Evolutionary conservation across 2,113 vertebrate genomes (phyloP).

Genomic region (Patagioenas fasciata): DNA sequence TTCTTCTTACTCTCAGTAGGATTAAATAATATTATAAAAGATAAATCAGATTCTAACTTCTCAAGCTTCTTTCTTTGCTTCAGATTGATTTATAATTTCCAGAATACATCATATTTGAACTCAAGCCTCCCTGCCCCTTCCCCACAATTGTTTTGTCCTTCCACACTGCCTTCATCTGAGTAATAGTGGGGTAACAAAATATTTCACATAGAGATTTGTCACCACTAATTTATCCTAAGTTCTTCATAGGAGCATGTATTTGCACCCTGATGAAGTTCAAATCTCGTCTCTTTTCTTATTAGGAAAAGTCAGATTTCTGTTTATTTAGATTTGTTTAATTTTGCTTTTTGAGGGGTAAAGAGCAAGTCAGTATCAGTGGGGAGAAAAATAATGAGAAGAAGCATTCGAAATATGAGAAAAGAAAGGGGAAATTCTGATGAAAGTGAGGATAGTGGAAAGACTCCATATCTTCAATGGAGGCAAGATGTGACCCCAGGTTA

Average conservation of each 20-base stretch:
- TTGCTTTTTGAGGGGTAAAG: not conserved
- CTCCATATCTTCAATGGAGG: not conserved
- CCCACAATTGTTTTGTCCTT: not conserved
- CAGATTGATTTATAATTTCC: constrained; percentile 31
- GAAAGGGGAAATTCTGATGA: not conserved
- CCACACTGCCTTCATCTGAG: not conserved
- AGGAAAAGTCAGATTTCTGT: not conserved
- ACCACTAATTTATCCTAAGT: not conserved
- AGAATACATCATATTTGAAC: not conserved
- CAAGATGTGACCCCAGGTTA: constrained; percentile 23
- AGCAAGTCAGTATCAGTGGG: not conserved
- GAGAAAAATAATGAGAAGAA: not conserved
- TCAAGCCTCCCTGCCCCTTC: not conserved
- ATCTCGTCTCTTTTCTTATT: not conserved
- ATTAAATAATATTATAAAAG: constrained; percentile 17
- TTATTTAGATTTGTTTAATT: not conserved
- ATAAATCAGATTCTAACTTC: constrained; percentile 38
- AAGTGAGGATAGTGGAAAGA: not conserved
- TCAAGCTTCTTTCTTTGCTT: not conserved
- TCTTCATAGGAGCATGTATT: not conserved
- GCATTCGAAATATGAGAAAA: not conserved
- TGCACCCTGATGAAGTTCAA: not conserved
- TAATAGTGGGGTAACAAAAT: not conserved
- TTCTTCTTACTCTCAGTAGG: not conserved
- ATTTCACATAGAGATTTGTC: not conserved